phyloP scores from a whole-genome alignment of 2,797 vertebrate genomes.

The Alcedo quadribrachys region DNA sequence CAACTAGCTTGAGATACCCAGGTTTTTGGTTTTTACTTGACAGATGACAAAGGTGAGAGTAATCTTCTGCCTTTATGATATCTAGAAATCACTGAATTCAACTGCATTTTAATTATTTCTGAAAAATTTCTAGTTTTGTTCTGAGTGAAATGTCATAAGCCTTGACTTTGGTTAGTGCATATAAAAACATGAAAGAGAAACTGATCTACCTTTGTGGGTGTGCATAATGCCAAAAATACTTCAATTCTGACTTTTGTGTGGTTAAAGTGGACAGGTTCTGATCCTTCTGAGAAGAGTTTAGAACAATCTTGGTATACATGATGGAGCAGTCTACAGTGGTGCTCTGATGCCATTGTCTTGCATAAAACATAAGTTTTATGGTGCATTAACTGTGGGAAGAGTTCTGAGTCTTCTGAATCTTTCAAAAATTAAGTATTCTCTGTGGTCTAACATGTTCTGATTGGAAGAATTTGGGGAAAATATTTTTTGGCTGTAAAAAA shows the following conservation, averaged over 20 bases:
- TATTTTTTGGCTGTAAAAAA: neutral
- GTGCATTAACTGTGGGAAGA: neutral
- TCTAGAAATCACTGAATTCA: neutral
- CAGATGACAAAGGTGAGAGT: neutral
- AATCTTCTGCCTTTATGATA: neutral
- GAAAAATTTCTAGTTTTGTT: neutral
- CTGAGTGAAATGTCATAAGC: neutral
- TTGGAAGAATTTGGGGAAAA: neutral
- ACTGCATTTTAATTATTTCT: neutral
- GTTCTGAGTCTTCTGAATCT: neutral
- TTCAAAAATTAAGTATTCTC: too few species aligned
- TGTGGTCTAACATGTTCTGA: too few species aligned
- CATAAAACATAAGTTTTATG: neutral
- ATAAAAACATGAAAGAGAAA: neutral
- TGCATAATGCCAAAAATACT: neutral
- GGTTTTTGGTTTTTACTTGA: neutral
- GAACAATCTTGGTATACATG: neutral
- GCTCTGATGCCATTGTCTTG: rapidly evolving
- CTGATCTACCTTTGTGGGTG: neutral
- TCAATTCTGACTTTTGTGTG: neutral
- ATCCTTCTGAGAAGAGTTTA: neutral
- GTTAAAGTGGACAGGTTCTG: neutral
- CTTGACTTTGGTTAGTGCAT: neutral
- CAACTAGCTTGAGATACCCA: neutral
- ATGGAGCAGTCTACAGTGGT: neutral